Base-by-base conservation (phyloP, 2,797 vertebrate species). In the Podargus strigoides region DNA sequence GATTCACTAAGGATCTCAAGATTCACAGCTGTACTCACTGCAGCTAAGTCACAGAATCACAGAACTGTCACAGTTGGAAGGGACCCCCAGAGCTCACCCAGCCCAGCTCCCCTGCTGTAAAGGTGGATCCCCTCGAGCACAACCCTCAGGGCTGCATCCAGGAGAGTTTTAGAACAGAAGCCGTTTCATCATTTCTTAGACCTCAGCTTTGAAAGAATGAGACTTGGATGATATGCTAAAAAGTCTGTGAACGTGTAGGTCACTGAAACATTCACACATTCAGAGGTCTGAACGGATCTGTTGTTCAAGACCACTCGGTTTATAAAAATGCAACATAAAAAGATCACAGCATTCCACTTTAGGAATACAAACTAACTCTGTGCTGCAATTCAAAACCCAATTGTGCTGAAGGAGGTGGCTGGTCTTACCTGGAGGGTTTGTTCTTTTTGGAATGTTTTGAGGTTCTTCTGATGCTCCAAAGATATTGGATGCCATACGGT, bases 341-440 rank as follows among this genome's bases (percentile, higher is more conserved):
- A n/a, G 13, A 83, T 64, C 28, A 7, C 28, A 49, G 26, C 2
- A 21, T 24, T 58, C 55, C 32, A 60, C 24, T 53, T 69, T 1
- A 37, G 27, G 41, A 89, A 79, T 12, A 50, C 0, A 2, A 87
- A 39, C 15, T 49, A 55, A 37, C 18, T 81, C 24, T 52, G 30
- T 27, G 26, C 20, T 52, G n/a, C 53, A 62, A 26, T 46, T 62
- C 70, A 87, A 56, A 88, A 39, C 23, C 41, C 47, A 78, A 1
- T 3, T 2, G 6, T 9, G 16, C 30, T 41, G 23, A 58, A 50
- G 27, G 36, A 76, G 39, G 21, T 9, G 12, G 15, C 32, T 73
- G 53, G 36, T 88, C 97, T 97, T 76, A 99, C 99, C 99, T 98
- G 99, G 99, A 87, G 99, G 99, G 85, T 99, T 99, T 93, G 99